Evolutionary conservation across 1,140 invertebrate genomes (phyloP).

Genomic region (Diorhabda carinulata): DNA sequence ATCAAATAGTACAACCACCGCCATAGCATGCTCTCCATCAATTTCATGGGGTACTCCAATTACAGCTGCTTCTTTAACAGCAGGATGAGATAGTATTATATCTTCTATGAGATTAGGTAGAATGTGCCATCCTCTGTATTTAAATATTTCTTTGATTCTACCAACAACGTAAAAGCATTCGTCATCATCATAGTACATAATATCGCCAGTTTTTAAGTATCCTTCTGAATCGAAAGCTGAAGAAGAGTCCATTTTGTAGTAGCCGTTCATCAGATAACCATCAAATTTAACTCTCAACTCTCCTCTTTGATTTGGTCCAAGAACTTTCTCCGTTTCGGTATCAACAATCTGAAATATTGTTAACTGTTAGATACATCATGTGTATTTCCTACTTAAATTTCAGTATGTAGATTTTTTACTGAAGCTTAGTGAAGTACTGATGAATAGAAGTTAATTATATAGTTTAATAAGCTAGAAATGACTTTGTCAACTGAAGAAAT

Average conservation of each 20-base stretch:
- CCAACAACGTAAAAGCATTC: constrained; percentile 63
- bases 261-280: constrained; percentile 51
- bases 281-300: constrained; percentile 54
- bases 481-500: no score
- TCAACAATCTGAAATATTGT: constrained; percentile 39
- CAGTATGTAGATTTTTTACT: no score
- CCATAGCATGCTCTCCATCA: constrained; percentile 63
- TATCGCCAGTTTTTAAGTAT: constrained; percentile 64
- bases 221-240: constrained; percentile 58
- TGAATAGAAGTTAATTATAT: no score
- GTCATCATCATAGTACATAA: constrained; percentile 62
- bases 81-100: constrained; percentile 60
- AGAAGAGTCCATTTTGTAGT: constrained; percentile 57
- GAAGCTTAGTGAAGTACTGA: no score
- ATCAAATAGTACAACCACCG: constrained; percentile 55
- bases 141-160: constrained; percentile 71
- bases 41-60: constrained; percentile 60
- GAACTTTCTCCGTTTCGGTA: constrained; percentile 46
- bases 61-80: constrained; percentile 63
- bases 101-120: constrained; percentile 59
- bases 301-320: constrained; percentile 51
- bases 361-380: no score
- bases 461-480: no score
- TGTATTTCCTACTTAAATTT: no score
- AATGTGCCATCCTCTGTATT: constrained; percentile 51